Conservation (phyloP, 2,888 invertebrate species). For the Meteorus cinctellus region DNA sequence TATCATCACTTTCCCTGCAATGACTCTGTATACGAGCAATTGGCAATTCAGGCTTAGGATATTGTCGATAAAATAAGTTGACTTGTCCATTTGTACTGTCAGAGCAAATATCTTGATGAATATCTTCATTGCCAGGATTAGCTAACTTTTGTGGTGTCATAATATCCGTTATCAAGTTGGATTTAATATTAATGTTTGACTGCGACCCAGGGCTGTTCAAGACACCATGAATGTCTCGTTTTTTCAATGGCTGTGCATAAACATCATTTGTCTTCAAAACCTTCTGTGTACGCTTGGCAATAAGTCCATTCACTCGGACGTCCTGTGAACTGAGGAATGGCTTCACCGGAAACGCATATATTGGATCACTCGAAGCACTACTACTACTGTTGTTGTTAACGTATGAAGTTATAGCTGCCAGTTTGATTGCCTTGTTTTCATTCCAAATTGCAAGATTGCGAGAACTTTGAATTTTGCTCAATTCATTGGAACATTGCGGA, state of each 20-base stretch:
- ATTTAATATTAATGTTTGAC: slow-evolving; percentile 53
- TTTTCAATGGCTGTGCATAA: slow-evolving; percentile 47
- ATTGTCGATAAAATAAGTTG: slow-evolving; percentile 60
- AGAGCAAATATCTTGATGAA: slow-evolving; percentile 6
- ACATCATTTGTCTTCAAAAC: slow-evolving; percentile 49
- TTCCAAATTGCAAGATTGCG: slow-evolving; percentile 57
- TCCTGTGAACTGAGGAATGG: slow-evolving; percentile 71
- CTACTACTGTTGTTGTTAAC: slow-evolving; percentile 40
- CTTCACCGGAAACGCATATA: slow-evolving; percentile 69
- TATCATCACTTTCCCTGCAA: not conserved
- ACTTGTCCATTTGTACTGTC: not conserved
- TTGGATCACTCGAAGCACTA: slow-evolving; percentile 65
- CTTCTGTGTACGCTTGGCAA: slow-evolving; percentile 49
- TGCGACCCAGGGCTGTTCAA: slow-evolving; percentile 59
- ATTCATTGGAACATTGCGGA: slow-evolving; percentile 43
- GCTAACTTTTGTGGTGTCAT: slow-evolving; percentile 6
- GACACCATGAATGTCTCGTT: slow-evolving; percentile 45
- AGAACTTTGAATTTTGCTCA: slow-evolving; percentile 54
- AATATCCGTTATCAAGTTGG: slow-evolving; percentile 15
- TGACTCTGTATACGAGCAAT: not conserved
- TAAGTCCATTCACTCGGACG: slow-evolving; percentile 63
- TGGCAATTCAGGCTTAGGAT: slow-evolving; percentile 65
- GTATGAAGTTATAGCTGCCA: slow-evolving; percentile 18
- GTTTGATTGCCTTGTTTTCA: slow-evolving; percentile 2
- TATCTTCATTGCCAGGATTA: slow-evolving; percentile 1